Evolutionary conservation across 2,888 invertebrate species (phyloP).

Genomic region (Apantesis nais): DNA sequence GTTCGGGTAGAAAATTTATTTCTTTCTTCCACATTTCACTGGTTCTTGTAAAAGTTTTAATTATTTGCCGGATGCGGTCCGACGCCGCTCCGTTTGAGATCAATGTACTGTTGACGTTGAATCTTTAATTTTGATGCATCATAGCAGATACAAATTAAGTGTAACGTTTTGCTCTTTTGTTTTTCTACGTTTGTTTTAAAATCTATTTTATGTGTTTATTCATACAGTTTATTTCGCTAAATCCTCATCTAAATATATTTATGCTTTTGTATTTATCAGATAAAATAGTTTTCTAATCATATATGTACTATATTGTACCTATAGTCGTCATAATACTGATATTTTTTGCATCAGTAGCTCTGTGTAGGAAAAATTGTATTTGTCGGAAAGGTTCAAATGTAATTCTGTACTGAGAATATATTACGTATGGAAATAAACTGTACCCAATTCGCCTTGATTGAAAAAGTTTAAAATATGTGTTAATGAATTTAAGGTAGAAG

Average conservation of each 20-base stretch:
- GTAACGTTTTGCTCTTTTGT: conserved; percentile 34
- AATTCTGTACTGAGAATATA: neutral
- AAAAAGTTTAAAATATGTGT: conserved; percentile 1
- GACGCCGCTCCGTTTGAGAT: conserved; percentile 64
- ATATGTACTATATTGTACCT: neutral
- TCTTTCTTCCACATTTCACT: conserved; percentile 74
- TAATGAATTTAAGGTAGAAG: neutral
- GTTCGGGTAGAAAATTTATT: conserved; percentile 78
- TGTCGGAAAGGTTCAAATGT: neutral
- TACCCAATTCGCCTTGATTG: neutral
- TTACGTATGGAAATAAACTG: neutral
- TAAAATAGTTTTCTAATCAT: neutral
- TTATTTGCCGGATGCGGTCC: conserved; percentile 77
- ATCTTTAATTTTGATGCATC: conserved; percentile 59
- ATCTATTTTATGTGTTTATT: neutral
- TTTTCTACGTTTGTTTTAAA: conserved; percentile 25
- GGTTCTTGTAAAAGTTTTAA: conserved; percentile 79
- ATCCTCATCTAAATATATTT: too few species aligned
- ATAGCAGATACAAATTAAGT: conserved; percentile 47
- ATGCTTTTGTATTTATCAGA: neutral
- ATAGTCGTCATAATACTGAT: neutral
- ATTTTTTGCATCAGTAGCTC: neutral
- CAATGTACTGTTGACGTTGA: conserved; percentile 63
- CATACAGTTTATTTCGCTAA: neutral
- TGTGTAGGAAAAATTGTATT: neutral